Conservation (phyloP, 2,113 vertebrate genomes). For the Muntiacus reevesi region DNA sequence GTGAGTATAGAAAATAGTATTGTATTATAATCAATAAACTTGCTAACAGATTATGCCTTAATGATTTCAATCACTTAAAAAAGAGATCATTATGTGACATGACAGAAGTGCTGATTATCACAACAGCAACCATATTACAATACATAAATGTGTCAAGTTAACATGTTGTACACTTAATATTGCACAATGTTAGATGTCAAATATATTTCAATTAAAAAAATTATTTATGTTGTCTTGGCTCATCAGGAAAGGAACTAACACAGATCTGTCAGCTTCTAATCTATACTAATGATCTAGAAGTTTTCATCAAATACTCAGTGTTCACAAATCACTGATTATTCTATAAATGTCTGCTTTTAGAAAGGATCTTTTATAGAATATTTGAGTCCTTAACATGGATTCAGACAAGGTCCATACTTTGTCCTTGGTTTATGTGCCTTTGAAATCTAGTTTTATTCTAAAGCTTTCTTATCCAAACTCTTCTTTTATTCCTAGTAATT, state of each 20-base stretch:
- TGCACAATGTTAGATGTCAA: neutral
- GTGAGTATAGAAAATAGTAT: neutral
- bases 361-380: neutral
- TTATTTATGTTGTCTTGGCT: neutral
- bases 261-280: neutral
- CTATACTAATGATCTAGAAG: neutral
- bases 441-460: neutral
- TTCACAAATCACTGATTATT: neutral
- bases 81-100: neutral
- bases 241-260: neutral
- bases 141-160: neutral
- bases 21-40: neutral
- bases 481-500: neutral
- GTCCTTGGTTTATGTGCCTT: neutral
- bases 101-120: neutral
- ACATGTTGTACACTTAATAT: neutral
- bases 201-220: neutral
- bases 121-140: neutral
- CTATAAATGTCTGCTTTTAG: neutral
- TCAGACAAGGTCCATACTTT: neutral
- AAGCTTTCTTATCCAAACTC: neutral
- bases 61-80: neutral
- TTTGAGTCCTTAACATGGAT: neutral
- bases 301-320: neutral
- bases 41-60: neutral